Evolutionary conservation across 2,113 vertebrate genomes (phyloP), one percentile per base, ranked within the genome.

Genomic region (Nymphicus hollandicus): DNA sequence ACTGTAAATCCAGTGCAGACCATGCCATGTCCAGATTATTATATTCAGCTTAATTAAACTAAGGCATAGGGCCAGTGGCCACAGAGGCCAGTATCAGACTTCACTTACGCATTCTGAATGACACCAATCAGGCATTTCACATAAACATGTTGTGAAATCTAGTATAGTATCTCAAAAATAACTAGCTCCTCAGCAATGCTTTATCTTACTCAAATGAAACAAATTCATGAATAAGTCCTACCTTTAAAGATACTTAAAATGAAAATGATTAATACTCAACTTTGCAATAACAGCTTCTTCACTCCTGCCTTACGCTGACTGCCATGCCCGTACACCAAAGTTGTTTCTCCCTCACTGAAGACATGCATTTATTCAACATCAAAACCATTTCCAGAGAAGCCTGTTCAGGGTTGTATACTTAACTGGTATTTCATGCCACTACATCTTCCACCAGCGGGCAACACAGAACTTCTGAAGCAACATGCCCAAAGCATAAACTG

Each of bases 1-100:
- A 77, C 52, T 9, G 47, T 95, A 96, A 96, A 96, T 89, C 68
- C 83, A 85, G 55, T 63, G 64, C 82, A 94, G 86, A 89, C 88
- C 55, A 87, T 64, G 91, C 84, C 69, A 70, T 23, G 39, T 74
- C 53, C 87, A 92, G 79, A 96, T 93, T 84, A 87, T 90, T 65
- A 31, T 11, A 27, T 76, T 87, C 44, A 47, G 22, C 13, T 87
- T 96, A 96, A 97, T 91, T 93, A 52, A 50, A 53, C 33, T 93
- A 96, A 95, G 77, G 35, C 86, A 81, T 5, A 87, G 70, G 50
- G 69, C 64, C 92, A 90, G 58, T 71, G 77, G 93, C 27, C 85
- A 77, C 66, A 69, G 88, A 91, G 43, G 37, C 73, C 77, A 8
- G 2, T n/a, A 44, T 64, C 53, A 55, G 43, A 49, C 44, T 83